These are phyloP conservation scores for Atta cephalotes DNA, from an alignment of 1,140 invertebrate species.

Conservation along the genomic window DNA sequence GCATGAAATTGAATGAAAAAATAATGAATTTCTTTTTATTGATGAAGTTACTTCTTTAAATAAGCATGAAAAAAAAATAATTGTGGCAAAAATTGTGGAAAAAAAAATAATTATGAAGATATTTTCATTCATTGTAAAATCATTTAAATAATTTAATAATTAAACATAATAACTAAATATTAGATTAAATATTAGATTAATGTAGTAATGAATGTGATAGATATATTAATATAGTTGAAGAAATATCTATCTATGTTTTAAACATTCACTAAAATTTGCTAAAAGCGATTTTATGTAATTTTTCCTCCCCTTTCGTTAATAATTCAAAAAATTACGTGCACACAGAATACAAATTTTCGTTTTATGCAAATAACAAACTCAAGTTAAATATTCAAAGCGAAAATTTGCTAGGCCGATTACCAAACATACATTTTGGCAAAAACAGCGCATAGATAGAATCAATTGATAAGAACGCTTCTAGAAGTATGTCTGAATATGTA, in stretches of 20 bases:
- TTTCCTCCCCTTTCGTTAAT: neutral
- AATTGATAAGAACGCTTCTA: conserved; percentile 33
- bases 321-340: neutral
- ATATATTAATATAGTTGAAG: too few species aligned
- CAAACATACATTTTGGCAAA: conserved; percentile 40
- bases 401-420: neutral
- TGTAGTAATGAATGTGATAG: neutral
- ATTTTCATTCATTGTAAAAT: neutral
- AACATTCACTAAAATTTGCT: neutral
- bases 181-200: neutral
- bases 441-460: conserved; percentile 26
- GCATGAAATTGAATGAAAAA: too few species aligned
- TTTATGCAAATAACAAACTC: conserved; percentile 32
- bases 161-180: neutral
- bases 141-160: neutral
- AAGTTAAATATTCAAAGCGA: conserved; percentile 37
- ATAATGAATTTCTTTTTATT: neutral
- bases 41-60: neutral
- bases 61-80: neutral
- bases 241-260: neutral
- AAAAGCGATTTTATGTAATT: neutral
- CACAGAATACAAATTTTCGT: conserved; percentile 24
- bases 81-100: too few species aligned
- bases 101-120: neutral
- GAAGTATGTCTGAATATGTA: neutral